Evolutionary conservation across 2,113 vertebrate genomes (phyloP), one percentile per base, ranked within the genome.

Genomic region (Falco punctatus): DNA sequence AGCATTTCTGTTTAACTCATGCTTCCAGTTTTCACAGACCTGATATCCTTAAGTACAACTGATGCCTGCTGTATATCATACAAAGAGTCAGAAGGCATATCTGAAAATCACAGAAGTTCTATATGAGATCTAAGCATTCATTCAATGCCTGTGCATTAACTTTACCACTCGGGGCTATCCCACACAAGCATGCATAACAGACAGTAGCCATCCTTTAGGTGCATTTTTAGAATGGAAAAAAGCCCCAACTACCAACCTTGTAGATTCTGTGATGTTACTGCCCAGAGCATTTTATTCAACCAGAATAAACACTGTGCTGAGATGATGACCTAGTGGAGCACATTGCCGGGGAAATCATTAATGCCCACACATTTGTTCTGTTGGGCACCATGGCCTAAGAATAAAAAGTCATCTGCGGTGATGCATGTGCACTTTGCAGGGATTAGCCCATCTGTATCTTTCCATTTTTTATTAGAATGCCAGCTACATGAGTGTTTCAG

Each of bases 331-430:
- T 94, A 94, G 72, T 40, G 58, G 59, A 86, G 81, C 46, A 77
- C 58, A 90, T 70, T 82, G 61, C 51, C 80, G 73, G 72, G 92
- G 57, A 97, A 97, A 96, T 92, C 70, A 88, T 96, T 96, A 88
- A 73, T 86, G 64, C 91, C 82, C 55, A 66, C 66, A 70, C 66
- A 57, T 88, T 92, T 88, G 64, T 86, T 88, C 86, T 83, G 46
- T 72, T 81, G 79, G 91, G 38, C 33, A 81, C 67, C 28, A 38
- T 30, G 59, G 89, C 83, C 96, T 79, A 92, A 97, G 91, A 96
- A 83, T 90, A 83, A 94, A 93, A 87, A 66, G 48, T 94, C 92
- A 91, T 73, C 61, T 22, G 19, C 51, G 28, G 59, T 95, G 94
- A 97, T 96, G 61, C 70, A 62, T 86, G 67, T 64, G 77, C 59